Conservation (phyloP, 2,888 invertebrate genomes). For the Macropis europaea region DNA sequence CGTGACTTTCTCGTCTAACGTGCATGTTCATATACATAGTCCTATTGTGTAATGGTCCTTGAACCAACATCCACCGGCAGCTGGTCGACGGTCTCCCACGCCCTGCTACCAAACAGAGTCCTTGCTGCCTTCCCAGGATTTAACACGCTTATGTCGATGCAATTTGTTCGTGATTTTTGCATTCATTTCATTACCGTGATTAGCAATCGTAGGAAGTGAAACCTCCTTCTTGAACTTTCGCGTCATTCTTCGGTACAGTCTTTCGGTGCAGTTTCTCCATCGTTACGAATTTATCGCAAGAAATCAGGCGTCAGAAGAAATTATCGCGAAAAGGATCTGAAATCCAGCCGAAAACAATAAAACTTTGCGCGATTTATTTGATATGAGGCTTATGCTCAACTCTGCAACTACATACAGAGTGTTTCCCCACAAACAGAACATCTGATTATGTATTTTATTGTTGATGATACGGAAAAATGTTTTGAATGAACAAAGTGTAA, state of each 20-base stretch:
- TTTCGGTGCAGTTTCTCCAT: not conserved
- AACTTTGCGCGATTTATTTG: not conserved
- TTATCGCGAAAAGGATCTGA: not conserved
- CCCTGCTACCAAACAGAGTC: constrained; percentile 59
- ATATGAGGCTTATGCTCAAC: not conserved
- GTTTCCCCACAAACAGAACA: too few species aligned
- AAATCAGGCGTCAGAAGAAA: not conserved
- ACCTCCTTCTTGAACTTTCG: not conserved
- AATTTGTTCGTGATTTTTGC: constrained; percentile 24
- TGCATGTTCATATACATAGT: constrained; percentile 41
- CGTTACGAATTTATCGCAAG: not conserved
- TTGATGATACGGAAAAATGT: too few species aligned
- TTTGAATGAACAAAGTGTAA: too few species aligned
- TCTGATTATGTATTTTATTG: too few species aligned
- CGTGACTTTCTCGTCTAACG: constrained; percentile 61
- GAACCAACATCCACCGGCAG: constrained; percentile 62
- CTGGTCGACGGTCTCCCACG: constrained; percentile 64
- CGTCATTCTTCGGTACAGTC: not conserved
- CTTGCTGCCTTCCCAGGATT: constrained; percentile 60
- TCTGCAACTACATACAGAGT: not conserved
- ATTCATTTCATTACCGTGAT: not conserved
- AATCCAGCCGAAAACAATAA: not conserved
- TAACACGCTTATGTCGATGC: constrained; percentile 24
- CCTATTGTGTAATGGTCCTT: constrained; percentile 64
- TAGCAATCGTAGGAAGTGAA: not conserved